Base-by-base conservation (phyloP, 2,797 vertebrate species). In the Cetoscarus ocellatus region DNA sequence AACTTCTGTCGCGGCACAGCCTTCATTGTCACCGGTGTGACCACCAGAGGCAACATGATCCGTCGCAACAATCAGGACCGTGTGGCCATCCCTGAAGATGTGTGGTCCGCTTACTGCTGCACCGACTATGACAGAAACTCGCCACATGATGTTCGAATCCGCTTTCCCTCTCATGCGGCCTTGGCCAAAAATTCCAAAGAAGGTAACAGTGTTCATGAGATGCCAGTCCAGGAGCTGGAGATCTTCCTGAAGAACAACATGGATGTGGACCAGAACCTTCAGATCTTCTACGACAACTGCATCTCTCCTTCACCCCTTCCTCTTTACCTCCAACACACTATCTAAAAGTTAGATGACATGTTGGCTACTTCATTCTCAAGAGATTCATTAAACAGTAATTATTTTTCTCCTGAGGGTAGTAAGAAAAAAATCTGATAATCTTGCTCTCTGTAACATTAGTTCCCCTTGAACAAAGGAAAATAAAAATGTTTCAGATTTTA, bases 91-190 rank as follows among this genome's bases (percentile, higher is more conserved):
- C 93, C 93, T 0, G 92, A 94, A 47, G 89, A 93, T 1, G 45
- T 93, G 52, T 94, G 93, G 93, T 91, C 92, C 0, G 93, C 93
- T 0, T 94, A 93, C 83, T 93, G 92, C 85, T 93, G 92, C 89
- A 91, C 90, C 0, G 93, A 93, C 0, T 93, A 92, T 0, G 92
- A 94, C 82, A 85, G 83, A 8, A 93, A 94, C 14, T 49, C 91
- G 0, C 91, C 92, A 0, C 87, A 90, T 1, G 38, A 88, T 0
- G 71, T 91, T 0, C 91, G 92, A 43, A 61, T 90, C 57, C 83
- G 64, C 49, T 92, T 94, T 77, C 93, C 92, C 0, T 65, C 92
- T 3, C 64, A 91, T 0, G 92, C 42, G 0, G 87, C 83, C 35
- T 55, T 92, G 55, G 93, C 82, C 61, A 92, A 92, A 56, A 94